Conservation (phyloP, 2,113 vertebrate species). For the Dasyurus viverrinus region DNA sequence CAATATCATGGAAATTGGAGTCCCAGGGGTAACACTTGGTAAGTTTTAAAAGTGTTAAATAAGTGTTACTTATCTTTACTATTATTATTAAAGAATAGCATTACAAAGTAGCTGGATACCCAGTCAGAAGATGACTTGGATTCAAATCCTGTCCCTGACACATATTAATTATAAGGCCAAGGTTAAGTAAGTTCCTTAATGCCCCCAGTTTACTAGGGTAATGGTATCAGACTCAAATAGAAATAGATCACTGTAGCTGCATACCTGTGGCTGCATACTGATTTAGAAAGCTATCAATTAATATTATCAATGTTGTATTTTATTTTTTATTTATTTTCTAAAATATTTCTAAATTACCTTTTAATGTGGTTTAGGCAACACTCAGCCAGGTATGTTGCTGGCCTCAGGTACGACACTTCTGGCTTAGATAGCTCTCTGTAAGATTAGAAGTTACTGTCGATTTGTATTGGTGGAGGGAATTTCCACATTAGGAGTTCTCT, state of each 20-base stretch:
- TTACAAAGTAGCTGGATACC: neutral
- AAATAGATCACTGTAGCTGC: neutral
- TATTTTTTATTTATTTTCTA: neutral
- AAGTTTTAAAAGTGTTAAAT: neutral
- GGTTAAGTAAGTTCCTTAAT: neutral
- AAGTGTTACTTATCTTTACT: neutral
- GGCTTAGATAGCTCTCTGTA: too few relatives aligned
- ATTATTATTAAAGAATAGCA: neutral
- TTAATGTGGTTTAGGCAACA: neutral
- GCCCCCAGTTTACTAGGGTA: neutral
- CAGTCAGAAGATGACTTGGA: neutral
- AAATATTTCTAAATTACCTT: neutral
- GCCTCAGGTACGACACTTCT: neutral
- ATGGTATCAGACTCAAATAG: neutral
- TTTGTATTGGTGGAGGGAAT: neutral
- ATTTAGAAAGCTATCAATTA: neutral
- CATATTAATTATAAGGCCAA: neutral
- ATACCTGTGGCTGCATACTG: neutral
- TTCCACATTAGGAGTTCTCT: neutral
- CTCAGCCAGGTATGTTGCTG: neutral
- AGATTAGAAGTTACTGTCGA: neutral
- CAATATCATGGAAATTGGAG: neutral
- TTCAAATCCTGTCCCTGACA: neutral
- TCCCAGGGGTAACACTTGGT: neutral
- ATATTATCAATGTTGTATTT: neutral